A percentile compares a stretch with the other conserved stretches of the same genome.
Evolutionary conservation across 2,888 invertebrate species (phyloP).

Genomic region (Elysia crispata): DNA sequence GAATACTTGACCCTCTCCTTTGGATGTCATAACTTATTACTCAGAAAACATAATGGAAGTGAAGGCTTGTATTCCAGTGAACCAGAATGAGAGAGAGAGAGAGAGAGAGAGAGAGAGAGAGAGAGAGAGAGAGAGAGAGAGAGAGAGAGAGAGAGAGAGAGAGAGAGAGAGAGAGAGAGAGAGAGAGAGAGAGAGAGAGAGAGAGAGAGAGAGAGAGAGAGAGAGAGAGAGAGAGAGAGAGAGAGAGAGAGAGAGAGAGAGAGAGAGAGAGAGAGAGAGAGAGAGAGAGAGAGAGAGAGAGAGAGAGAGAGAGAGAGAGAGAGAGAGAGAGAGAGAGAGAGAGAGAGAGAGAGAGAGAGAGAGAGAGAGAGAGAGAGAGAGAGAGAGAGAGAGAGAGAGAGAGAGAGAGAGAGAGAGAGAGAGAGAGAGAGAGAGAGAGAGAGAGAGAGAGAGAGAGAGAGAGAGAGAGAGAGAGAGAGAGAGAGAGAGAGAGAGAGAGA

Average conservation of each 20-base stretch:
- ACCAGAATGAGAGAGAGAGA: not conserved
- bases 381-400: conserved; percentile 13
- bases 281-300: not conserved
- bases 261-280: not conserved
- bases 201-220: not conserved
- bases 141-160: conserved; percentile 14
- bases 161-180: not conserved
- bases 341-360: not conserved
- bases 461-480: conserved; percentile 10
- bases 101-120: conserved; percentile 21
- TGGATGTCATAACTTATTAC: too few relatives aligned
- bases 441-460: conserved; percentile 7
- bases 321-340: not conserved
- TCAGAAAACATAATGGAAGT: too few relatives aligned
- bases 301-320: not conserved
- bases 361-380: not conserved
- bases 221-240: not conserved
- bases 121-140: conserved; percentile 22
- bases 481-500: not conserved
- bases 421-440: not conserved
- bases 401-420: conserved; percentile 20
- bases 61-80: too few relatives aligned
- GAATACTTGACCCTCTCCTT: too few relatives aligned
- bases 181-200: not conserved
- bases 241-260: not conserved